Evolutionary conservation across 2,797 vertebrate genomes (phyloP).

Genomic region (Nannoperca obscura): DNA sequence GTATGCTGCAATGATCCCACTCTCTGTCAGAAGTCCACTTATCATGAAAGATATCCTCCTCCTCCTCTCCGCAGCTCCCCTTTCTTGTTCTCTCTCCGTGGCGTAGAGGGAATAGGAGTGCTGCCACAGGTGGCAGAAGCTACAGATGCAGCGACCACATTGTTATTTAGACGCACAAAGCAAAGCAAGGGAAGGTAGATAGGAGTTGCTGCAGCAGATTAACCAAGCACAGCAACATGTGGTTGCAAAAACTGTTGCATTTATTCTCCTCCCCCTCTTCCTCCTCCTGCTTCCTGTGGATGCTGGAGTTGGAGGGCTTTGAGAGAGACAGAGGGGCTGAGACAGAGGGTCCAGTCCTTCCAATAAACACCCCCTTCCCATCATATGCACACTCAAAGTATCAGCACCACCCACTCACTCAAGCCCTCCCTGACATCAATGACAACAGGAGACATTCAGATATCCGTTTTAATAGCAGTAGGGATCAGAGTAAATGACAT

Average conservation of each 20-base stretch:
- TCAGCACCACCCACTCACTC: slow-evolving; percentile 74
- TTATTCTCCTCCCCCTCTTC: slow-evolving; percentile 54
- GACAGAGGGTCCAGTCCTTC: slow-evolving; percentile 64
- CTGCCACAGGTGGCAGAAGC: slow-evolving; percentile 84
- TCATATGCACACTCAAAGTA: slow-evolving; percentile 61
- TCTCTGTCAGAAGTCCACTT: slow-evolving; percentile 78
- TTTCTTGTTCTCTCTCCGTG: slow-evolving; percentile 63
- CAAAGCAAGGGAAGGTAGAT: slow-evolving; percentile 62
- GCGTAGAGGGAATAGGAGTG: slow-evolving; percentile 72
- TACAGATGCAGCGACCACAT: slow-evolving; percentile 71
- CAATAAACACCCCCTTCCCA: slow-evolving; percentile 71
- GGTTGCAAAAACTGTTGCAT: slow-evolving; percentile 77
- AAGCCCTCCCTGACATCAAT: slow-evolving; percentile 64
- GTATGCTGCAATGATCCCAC: slow-evolving; percentile 60
- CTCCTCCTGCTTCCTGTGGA: slow-evolving; percentile 55
- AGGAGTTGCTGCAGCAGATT: slow-evolving; percentile 63
- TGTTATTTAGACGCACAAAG: slow-evolving; percentile 53
- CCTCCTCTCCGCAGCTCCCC: slow-evolving; percentile 36
- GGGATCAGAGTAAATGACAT: slow-evolving; percentile 63
- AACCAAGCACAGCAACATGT: slow-evolving; percentile 85
- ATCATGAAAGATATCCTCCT: slow-evolving; percentile 72
- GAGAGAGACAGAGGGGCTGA: slow-evolving; percentile 27
- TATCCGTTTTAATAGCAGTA: slow-evolving; percentile 58
- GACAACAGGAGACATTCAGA: slow-evolving; percentile 74
- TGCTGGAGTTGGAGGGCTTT: slow-evolving; percentile 72